Evolutionary conservation across 1,140 invertebrate species (phyloP).

Genomic region (Apis dorsata): DNA sequence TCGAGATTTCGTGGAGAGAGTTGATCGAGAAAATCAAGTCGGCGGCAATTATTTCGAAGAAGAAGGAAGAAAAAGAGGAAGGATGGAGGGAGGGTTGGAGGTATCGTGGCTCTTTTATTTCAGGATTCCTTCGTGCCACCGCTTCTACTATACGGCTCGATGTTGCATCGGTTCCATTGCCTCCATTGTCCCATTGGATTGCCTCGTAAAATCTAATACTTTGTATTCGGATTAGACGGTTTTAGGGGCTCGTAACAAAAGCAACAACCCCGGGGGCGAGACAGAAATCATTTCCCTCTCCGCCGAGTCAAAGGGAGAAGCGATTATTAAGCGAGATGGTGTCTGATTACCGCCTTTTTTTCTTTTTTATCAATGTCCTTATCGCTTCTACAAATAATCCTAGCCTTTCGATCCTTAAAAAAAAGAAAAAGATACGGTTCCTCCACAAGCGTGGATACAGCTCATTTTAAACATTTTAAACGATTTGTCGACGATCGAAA

Average conservation of each 20-base stretch:
- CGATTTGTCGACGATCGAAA: neutral
- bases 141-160: slow-evolving; percentile 11
- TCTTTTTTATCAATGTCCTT: neutral
- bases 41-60: slow-evolving; percentile 9
- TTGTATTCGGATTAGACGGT: slow-evolving; percentile 60
- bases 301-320: slow-evolving; percentile 8
- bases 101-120: slow-evolving; percentile 17
- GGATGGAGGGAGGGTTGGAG: neutral
- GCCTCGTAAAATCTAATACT: slow-evolving; percentile 62
- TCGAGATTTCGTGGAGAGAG: neutral
- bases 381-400: neutral
- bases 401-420: neutral
- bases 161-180: slow-evolving; percentile 21
- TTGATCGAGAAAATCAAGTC: neutral
- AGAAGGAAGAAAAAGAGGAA: neutral
- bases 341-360: slow-evolving; percentile 34
- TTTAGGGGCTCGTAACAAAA: slow-evolving; percentile 52
- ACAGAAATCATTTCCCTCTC: slow-evolving; percentile 39
- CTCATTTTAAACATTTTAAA: neutral
- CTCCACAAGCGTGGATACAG: neutral
- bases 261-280: neutral
- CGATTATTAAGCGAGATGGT: slow-evolving; percentile 26
- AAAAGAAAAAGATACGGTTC: too few relatives aligned
- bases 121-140: slow-evolving; percentile 9
- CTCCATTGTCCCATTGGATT: slow-evolving; percentile 55